Base-by-base conservation (phyloP, 2,113 vertebrate species). In the Pogonocichla stellata region DNA sequence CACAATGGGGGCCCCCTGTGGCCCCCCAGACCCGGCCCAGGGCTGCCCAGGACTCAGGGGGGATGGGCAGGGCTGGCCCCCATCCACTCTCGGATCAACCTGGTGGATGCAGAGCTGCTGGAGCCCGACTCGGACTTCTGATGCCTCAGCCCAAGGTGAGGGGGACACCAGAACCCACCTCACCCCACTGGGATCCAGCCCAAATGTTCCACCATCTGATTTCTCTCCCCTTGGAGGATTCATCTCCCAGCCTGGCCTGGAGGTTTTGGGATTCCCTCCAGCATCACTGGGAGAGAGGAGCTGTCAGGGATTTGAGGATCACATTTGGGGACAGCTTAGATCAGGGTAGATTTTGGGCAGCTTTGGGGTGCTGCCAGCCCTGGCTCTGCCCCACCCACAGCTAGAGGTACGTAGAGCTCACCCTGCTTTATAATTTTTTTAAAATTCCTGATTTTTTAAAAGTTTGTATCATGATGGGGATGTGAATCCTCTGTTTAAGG, bases 61-160 rank as follows among this genome's bases (percentile, higher is more conserved):
- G 96, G 97, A 31, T 96, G 97, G 45, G 88, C 97, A 2, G 98
- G 73, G 5, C 97, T 98, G 10, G 98, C 98, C 40, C 98, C 99
- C 61, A 97, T 99, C 91, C 99, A 99, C 95, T 99, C 99, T 33
- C 97, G 98, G 88, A 99, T 99, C 95, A 99, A 99, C 96, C 98
- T 99, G 73, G 98, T 99, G 98, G 99, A 99, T 14, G 98, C 99
- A 0, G 99, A 99, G 96, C 98, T 99, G 65, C 98, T 99, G 98
- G 99, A 99, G 0, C 98, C 98, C 2, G 99, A 99, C 62, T 99
- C 98, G 0, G 99, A 99, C 96, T 99, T 99, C 84, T 99, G 93
- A 97, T 10, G 22, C 62, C 3, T n/a, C 8, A 42, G 6, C 51
- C 2, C 0, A 20, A 26, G 10, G 24, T 0, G 5, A 47, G 65